phyloP scores from a whole-genome alignment of 2,113 vertebrate species.

The Empidonax alnorum region DNA sequence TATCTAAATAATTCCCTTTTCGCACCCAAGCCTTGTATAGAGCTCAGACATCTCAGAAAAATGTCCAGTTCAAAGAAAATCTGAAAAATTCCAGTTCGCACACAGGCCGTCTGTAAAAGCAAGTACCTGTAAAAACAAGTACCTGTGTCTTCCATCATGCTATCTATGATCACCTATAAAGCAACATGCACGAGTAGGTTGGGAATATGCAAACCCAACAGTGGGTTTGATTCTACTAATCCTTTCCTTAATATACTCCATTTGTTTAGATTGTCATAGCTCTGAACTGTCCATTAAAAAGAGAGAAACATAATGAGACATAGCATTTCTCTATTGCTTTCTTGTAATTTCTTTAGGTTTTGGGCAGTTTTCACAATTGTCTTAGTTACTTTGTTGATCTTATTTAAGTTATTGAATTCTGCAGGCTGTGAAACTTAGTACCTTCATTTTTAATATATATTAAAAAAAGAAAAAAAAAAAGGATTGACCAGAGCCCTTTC shows the following conservation, averaged over 20 bases:
- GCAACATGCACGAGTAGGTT: neutral
- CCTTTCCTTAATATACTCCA: neutral
- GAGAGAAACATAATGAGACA: neutral
- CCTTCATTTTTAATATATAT: neutral
- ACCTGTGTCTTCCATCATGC: neutral
- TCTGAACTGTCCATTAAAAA: neutral
- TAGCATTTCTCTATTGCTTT: neutral
- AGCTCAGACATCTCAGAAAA: neutral
- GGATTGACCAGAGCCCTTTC: neutral
- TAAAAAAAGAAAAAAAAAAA: neutral
- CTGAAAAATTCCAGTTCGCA: neutral
- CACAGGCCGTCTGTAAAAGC: neutral
- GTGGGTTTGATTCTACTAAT: neutral
- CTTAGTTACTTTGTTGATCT: neutral
- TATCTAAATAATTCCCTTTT: neutral
- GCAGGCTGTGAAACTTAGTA: neutral
- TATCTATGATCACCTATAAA: neutral
- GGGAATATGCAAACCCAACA: neutral
- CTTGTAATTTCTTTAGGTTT: neutral
- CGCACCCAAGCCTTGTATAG: neutral
- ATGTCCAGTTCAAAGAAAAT: neutral
- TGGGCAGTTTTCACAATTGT: neutral
- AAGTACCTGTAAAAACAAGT: neutral
- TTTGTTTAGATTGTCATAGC: neutral
- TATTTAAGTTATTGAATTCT: neutral